Conservation (phyloP, 2,113 vertebrate species). For the Sapayoa aenigma region DNA sequence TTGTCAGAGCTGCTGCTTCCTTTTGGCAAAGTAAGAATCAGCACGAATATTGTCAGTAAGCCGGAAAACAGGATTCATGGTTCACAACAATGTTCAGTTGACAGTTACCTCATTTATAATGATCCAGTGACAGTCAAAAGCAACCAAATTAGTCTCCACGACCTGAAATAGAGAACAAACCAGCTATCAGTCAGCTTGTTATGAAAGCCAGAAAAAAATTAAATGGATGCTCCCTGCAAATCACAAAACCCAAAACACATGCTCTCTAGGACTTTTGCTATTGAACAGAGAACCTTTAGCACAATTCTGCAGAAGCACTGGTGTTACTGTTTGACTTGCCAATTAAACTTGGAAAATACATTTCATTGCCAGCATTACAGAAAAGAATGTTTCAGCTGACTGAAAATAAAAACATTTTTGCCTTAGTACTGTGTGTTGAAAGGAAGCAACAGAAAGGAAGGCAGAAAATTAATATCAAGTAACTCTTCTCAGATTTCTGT, state of each 20-base stretch:
- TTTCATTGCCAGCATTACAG: background rate
- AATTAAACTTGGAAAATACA: conserved; percentile 45
- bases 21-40: conserved; percentile 46
- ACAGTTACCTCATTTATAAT: conserved; percentile 96
- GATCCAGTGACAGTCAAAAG: conserved; percentile 99
- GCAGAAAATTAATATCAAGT: background rate
- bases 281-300: conserved; percentile 24
- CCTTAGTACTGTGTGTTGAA: background rate
- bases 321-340: conserved; percentile 6
- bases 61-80: conserved; percentile 23
- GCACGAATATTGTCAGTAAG: background rate
- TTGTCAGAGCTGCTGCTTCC: conserved; percentile 27
- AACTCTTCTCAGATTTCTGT: background rate
- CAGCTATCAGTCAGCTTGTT: conserved; percentile 65
- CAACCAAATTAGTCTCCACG: conserved; percentile 97
- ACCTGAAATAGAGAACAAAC: conserved; percentile 85
- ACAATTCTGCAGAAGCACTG: background rate
- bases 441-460: background rate
- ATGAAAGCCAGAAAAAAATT: conserved; percentile 14
- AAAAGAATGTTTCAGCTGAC: conserved; percentile 6
- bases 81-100: background rate
- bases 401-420: conserved; percentile 11
- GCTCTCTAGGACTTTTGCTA: background rate
- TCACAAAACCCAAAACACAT: background rate
- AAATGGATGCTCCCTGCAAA: conserved; percentile 29